Conservation (phyloP, 1,140 invertebrate species). For the Microvelia longipes region DNA sequence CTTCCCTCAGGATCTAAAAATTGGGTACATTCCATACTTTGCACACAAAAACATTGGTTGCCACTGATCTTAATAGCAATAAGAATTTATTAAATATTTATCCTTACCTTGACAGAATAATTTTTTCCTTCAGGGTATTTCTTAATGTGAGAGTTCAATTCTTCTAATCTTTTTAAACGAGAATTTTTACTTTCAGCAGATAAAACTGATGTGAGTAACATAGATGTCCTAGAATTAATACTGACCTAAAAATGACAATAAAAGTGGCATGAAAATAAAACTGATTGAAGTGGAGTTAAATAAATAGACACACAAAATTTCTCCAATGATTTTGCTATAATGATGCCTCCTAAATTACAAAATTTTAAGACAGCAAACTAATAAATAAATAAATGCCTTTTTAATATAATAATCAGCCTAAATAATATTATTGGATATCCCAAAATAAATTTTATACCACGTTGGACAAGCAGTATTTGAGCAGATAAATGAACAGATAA, state of each 20-base stretch:
- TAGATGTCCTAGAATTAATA: constrained; percentile 45
- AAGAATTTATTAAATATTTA: neutral
- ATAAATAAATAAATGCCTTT: too few species aligned
- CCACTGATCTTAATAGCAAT: neutral
- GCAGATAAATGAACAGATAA: too few species aligned
- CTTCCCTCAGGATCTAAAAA: neutral
- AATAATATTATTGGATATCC: too few species aligned
- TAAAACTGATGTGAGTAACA: constrained; percentile 45
- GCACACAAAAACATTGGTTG: neutral
- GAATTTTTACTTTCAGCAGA: constrained; percentile 40
- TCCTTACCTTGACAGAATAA: constrained; percentile 10
- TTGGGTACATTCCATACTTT: constrained; percentile 4
- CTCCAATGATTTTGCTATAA: too few species aligned
- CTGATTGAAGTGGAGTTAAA: too few species aligned
- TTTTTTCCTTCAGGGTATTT: constrained; percentile 43
- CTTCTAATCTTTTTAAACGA: constrained; percentile 41
- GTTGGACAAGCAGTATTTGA: too few species aligned
- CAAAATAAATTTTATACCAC: too few species aligned
- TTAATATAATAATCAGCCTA: too few species aligned
- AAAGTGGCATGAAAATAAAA: neutral
- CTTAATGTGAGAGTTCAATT: constrained; percentile 49
- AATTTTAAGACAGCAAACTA: too few species aligned
- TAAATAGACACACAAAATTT: too few species aligned
- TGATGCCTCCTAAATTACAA: too few species aligned
- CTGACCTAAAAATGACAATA: constrained; percentile 26